phyloP scores from a whole-genome alignment of 1,140 invertebrate genomes.

The Drosophila paulistorum region DNA sequence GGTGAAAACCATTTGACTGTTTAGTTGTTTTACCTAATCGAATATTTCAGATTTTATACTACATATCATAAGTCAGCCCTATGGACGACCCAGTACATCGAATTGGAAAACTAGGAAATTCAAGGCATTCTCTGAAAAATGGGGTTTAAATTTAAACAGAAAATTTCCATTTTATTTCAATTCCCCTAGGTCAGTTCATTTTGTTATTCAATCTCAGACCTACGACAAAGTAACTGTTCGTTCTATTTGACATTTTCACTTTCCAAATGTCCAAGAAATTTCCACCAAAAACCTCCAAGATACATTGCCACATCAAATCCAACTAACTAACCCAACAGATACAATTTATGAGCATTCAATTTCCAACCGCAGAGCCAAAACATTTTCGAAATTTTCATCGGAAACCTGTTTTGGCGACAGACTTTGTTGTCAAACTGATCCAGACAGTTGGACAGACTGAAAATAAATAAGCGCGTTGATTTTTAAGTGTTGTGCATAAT shows the following conservation, averaged over 20 bases:
- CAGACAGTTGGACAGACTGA: slow-evolving; percentile 44
- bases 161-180: slow-evolving; percentile 42
- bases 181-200: slow-evolving; percentile 28
- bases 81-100: too few relatives aligned
- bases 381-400: slow-evolving; percentile 76
- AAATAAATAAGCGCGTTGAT: slow-evolving; percentile 76
- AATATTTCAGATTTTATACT: too few relatives aligned
- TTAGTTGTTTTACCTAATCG: too few relatives aligned
- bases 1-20: too few relatives aligned
- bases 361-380: slow-evolving; percentile 46
- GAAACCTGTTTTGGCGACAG: slow-evolving; percentile 69
- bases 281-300: slow-evolving; percentile 32
- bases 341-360: slow-evolving; percentile 72
- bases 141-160: too few relatives aligned
- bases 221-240: slow-evolving; percentile 74
- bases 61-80: too few relatives aligned
- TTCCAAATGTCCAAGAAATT: slow-evolving; percentile 43
- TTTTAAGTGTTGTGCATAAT: slow-evolving; percentile 81
- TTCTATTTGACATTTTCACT: slow-evolving; percentile 49
- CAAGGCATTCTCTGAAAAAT: too few relatives aligned
- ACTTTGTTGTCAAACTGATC: slow-evolving; percentile 73
- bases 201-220: slow-evolving; percentile 49
- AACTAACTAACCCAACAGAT: slow-evolving; percentile 39
- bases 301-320: slow-evolving; percentile 58
- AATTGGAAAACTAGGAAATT: too few relatives aligned